These are phyloP conservation scores for Acipenser transmontanus DNA, from an alignment of 2,797 vertebrate species.

Conservation along the genomic window DNA sequence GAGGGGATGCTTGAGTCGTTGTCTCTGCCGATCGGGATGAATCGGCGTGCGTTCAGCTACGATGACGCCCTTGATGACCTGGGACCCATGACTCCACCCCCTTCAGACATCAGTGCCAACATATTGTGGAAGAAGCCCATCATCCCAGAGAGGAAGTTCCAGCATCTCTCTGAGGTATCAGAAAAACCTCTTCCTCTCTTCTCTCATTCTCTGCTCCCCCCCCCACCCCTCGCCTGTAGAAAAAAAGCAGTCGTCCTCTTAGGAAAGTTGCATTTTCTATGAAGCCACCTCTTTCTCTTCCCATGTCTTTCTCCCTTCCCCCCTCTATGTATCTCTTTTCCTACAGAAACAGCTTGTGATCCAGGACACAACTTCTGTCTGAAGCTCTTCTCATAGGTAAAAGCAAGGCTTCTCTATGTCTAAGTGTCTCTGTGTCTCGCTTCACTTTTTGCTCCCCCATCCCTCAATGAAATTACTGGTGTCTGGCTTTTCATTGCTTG, in stretches of 20 bases:
- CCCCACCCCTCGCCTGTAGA: too few species aligned
- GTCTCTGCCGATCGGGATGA: conserved; percentile 74
- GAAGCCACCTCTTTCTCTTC: conserved; percentile 22
- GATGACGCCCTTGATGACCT: conserved; percentile 79
- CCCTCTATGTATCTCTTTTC: conserved; percentile 10
- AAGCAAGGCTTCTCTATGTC: too few species aligned
- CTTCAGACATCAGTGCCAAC: conserved; percentile 70
- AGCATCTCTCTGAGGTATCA: conserved; percentile 73
- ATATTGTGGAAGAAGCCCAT: conserved; percentile 83
- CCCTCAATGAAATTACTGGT: too few species aligned
- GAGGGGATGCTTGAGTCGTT: conserved; percentile 68
- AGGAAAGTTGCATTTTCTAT: too few species aligned
- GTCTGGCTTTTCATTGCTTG: too few species aligned
- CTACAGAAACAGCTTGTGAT: too few species aligned
- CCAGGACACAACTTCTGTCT: too few species aligned
- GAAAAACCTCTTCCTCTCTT: not conserved
- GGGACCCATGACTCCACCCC: conserved; percentile 77
- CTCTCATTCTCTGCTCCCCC: not conserved
- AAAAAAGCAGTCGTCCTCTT: too few species aligned
- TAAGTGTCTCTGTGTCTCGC: too few species aligned
- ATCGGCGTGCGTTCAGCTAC: conserved; percentile 81
- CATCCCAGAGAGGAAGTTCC: conserved; percentile 82
- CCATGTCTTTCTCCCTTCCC: conserved; percentile 11
- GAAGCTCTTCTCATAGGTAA: too few species aligned
- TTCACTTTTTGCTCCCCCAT: too few species aligned